Base-by-base conservation (phyloP, 2,888 invertebrate genomes). In the Melinopterus prodromus region DNA sequence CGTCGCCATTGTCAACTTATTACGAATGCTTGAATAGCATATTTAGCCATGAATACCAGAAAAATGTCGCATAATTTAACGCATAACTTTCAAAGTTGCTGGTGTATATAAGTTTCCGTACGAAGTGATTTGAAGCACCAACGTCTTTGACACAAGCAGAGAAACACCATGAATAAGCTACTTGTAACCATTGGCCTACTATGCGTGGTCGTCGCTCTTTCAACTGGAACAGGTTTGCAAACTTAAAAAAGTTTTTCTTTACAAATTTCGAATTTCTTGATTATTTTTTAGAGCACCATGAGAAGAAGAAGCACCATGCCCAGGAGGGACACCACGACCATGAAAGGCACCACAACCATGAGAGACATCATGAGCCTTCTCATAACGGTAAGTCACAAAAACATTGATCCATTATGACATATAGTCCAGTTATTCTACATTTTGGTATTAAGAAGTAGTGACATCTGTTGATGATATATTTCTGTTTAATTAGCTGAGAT, bases 221-320 rank as follows among this genome's bases (percentile, higher is more conserved):
- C 53, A 53, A 53, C 53, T 53, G 53, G 9, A 9, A 9, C 53
- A 53, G 53, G 53, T 53, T 26, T 26, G 26, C 26, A 1, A 26
- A 26, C 26, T 26, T 26, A 26, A 26, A 26, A 26, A 53, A 53
- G 53, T 53, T 53, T 53, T 53, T 26, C 26, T 26, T 26, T 26
- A 26, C 26, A 26, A 26, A 26, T 26, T 26, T 26, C 3, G 1
- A 26, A 26, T 26, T 26, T 26, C 26, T 26, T 53, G 35, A n/a
- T 6, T n/a, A 71, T 35, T 74, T n/a, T 74, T 74, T 74, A 74
- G 74, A 74, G 15, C 74, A 74, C 15, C 74, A 74, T 35, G 5
- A n/a, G 9, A 74, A 74, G 12, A 74, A 74, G 37, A 35, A 74
- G 12, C 35, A 7, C n/a, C n/a, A 74, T n/a, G n/a, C 35, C 9